Conservation (phyloP, 1,140 invertebrate genomes). For the Nymphalis io region DNA sequence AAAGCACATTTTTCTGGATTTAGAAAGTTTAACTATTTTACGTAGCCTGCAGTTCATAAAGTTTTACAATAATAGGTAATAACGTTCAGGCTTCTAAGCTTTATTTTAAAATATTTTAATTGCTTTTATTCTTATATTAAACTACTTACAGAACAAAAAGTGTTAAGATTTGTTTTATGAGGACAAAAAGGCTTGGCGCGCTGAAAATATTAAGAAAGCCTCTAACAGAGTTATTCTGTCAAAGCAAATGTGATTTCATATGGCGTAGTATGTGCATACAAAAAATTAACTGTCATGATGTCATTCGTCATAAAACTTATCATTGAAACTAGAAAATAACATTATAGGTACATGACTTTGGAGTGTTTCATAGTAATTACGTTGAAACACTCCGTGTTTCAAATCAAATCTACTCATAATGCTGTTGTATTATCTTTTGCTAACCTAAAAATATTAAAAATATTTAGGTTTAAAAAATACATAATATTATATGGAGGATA, state of each 20-base stretch:
- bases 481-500: too few species aligned
- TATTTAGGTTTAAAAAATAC: too few species aligned
- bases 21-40: constrained; percentile 6
- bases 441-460: too few species aligned
- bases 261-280: too few species aligned
- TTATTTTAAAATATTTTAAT: neutral
- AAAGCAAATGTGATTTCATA: too few species aligned
- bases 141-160: neutral
- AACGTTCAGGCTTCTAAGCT: neutral
- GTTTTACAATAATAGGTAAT: constrained; percentile 8
- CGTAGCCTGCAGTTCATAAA: constrained; percentile 13
- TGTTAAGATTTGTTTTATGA: too few species aligned
- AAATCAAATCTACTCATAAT: too few species aligned
- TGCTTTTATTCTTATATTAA: neutral
- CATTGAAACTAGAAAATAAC: neutral
- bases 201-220: too few species aligned
- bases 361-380: neutral
- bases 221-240: too few species aligned
- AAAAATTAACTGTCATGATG: too few species aligned
- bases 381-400: too few species aligned
- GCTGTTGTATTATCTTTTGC: neutral
- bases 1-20: constrained; percentile 15
- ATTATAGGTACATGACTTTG: neutral
- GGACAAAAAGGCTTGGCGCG: too few species aligned
- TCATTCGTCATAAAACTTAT: neutral